Conservation (phyloP, 1,140 invertebrate genomes). For the Lordiphosa collinella region DNA sequence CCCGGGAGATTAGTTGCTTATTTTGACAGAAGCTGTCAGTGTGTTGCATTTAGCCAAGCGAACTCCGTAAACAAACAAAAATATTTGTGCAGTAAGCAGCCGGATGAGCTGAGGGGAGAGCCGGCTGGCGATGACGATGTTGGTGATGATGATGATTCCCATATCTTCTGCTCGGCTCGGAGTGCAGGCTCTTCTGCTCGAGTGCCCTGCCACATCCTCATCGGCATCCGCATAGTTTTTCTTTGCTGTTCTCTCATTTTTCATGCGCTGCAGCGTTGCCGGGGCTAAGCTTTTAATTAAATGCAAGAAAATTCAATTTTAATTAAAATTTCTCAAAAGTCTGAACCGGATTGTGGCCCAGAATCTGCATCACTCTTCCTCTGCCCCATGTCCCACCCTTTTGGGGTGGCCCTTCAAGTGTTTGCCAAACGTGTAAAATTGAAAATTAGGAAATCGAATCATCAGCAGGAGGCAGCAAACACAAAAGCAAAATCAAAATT, state of each 20-base stretch:
- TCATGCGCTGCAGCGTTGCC: slow-evolving; percentile 37
- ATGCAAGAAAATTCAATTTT: slow-evolving; percentile 77
- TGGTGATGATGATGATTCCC: slow-evolving; percentile 49
- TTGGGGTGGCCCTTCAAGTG: slow-evolving; percentile 35
- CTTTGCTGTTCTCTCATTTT: slow-evolving; percentile 44
- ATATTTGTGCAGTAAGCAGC: slow-evolving; percentile 28
- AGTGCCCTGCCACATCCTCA: slow-evolving; percentile 41
- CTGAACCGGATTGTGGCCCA: slow-evolving; percentile 21
- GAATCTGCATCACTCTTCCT: no score
- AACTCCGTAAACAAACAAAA: slow-evolving; percentile 48
- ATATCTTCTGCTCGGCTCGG: slow-evolving; percentile 53
- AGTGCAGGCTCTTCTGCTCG: slow-evolving; percentile 64
- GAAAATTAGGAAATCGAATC: slow-evolving; percentile 76
- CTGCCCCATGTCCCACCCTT: no score
- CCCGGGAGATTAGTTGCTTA: slow-evolving; percentile 62
- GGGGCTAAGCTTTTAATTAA: slow-evolving; percentile 74
- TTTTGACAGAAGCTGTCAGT: slow-evolving; percentile 72
- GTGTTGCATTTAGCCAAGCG: slow-evolving; percentile 56
- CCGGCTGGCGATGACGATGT: slow-evolving; percentile 28
- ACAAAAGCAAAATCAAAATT: slow-evolving; percentile 63
- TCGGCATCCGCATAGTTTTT: slow-evolving; percentile 27
- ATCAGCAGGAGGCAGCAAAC: slow-evolving; percentile 7
- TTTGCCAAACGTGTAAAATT: slow-evolving; percentile 77
- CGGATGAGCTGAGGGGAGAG: not conserved
- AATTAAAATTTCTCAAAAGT: slow-evolving; percentile 75